Conservation (phyloP, 92 coral and sea anemone genomes). For the Muricea muricata region DNA sequence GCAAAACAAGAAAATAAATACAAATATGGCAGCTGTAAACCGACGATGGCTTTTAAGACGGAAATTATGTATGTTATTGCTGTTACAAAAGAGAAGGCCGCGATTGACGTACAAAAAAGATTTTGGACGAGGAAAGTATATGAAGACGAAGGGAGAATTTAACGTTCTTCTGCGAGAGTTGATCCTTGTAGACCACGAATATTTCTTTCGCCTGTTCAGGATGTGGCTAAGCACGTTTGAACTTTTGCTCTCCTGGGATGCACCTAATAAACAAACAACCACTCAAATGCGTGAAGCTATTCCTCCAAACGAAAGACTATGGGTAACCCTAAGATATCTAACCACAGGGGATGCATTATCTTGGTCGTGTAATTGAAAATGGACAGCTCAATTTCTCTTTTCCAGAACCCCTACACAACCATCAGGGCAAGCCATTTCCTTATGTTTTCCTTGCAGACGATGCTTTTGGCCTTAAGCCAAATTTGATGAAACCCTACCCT, state of each 20-base stretch:
- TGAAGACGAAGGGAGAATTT: neutral
- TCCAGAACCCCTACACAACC: constrained; percentile 47
- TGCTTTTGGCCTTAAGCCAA: constrained; percentile 29
- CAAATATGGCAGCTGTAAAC: no score
- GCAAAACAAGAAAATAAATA: neutral
- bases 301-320: neutral
- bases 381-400: constrained; percentile 45
- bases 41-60: no score
- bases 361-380: constrained; percentile 44
- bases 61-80: neutral
- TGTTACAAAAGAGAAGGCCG: neutral
- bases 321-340: neutral
- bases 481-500: constrained; percentile 30
- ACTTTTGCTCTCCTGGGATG: neutral
- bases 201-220: neutral
- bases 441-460: constrained; percentile 50
- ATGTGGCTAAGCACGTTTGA: constrained; percentile 2
- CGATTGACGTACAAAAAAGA: neutral
- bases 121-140: constrained; percentile 11
- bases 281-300: neutral
- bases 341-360: constrained; percentile 19
- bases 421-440: constrained; percentile 45
- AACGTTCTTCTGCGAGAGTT: neutral
- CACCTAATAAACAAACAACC: neutral
- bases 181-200: neutral